Evolutionary conservation across 2,888 invertebrate genomes (phyloP), one percentile per base, ranked within the genome.

Genomic region (Polydrusus pterygomalis): DNA sequence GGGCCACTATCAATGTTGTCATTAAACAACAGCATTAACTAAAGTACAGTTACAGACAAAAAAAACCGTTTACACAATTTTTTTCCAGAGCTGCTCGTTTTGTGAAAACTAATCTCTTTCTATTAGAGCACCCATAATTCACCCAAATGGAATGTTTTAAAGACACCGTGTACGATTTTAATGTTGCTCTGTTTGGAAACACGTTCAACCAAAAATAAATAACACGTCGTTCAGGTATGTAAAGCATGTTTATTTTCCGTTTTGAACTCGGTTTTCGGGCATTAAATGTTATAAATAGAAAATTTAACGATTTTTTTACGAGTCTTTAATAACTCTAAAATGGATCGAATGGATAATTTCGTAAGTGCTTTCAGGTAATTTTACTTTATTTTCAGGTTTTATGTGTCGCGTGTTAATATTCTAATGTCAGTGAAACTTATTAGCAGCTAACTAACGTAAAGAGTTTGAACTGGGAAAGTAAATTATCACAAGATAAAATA

Each of bases 161-260:
- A 70, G 51, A 49, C 65, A 65, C 51, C 65, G 56, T n/a, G 64
- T 65, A 64, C 51, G 56, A 54, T 77, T 56, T 69, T 64, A 72
- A 73, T 72, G 77, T 30, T 70, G 40, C 63, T 58, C 20, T 77
- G 74, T 77, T 74, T 72, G 71, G 68, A 75, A 75, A 77, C 71
- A 72, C 68, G 63, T 40, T 62, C 20, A 25, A 49, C 77, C 75
- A 71, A 77, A 77, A 75, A 77, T 77, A 77, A 77, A 77, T 77
- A 77, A 74, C 74, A 71, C 75, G 77, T 70, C 77, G 58, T 67
- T 74, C 77, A 77, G 77, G 77, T 77, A 75, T 75, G 77, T 75
- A 64, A 77, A 72, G 71, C 75, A 63, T 69, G 77, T 77, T 77
- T 77, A 70, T 75, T 72, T 74, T 77, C 70, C 70, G 51, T 63